Evolutionary conservation across 2,888 invertebrate species (phyloP).

Genomic region (Sepiola atlantica): DNA sequence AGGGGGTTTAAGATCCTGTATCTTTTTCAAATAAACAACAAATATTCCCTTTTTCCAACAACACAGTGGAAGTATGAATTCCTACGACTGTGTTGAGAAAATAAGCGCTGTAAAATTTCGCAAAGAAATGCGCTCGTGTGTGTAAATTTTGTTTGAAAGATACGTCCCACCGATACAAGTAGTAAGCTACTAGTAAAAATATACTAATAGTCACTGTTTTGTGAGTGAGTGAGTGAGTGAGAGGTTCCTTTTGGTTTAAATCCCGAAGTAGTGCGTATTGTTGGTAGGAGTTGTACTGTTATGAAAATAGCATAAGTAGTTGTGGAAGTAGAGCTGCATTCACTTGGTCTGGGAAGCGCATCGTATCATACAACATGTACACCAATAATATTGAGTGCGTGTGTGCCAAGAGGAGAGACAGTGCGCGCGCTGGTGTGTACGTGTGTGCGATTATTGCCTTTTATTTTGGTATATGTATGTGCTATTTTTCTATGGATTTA

Average conservation of each 20-base stretch:
- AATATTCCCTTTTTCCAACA: background rate
- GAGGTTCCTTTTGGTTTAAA: background rate
- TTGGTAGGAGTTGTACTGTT: background rate
- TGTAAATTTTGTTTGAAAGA: constrained; percentile 38
- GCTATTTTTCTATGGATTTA: background rate
- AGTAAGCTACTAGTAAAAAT: background rate
- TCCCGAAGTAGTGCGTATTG: background rate
- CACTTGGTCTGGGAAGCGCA: background rate
- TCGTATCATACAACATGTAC: background rate
- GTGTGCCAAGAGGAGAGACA: background rate
- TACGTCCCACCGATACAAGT: background rate
- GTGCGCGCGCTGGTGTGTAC: background rate
- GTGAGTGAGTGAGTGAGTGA: background rate
- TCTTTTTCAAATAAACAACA: background rate
- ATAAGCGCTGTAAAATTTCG: no score
- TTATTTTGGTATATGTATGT: background rate
- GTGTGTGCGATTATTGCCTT: background rate
- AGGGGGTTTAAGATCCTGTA: background rate
- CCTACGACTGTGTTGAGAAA: background rate
- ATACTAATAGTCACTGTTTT: background rate
- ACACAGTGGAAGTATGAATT: background rate
- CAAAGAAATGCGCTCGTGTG: background rate
- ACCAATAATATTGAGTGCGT: background rate
- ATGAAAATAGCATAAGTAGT: background rate
- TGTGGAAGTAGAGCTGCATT: constrained; percentile 15